phyloP scores from a whole-genome alignment of 92 coral and sea anemone species.

The Parazoanthus atlanticus region DNA sequence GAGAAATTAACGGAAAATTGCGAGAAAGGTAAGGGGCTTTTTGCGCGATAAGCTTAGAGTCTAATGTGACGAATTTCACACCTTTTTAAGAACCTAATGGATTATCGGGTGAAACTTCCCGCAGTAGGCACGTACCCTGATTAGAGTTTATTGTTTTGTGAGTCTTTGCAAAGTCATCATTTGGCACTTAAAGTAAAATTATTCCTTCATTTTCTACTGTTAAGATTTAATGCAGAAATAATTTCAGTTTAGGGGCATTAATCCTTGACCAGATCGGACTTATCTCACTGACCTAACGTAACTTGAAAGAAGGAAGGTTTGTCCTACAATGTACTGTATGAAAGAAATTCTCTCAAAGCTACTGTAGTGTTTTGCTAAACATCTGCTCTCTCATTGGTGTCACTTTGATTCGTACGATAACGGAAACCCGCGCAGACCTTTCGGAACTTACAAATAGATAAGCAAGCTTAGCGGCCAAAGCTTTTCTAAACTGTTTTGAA shows the following conservation, averaged over 20 bases:
- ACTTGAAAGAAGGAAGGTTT: not conserved
- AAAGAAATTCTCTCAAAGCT: not conserved
- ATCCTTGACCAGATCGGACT: slow-evolving; percentile 1
- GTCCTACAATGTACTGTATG: not conserved
- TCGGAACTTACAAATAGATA: slow-evolving; percentile 27
- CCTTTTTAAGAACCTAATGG: slow-evolving; percentile 31
- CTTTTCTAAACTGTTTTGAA: not conserved
- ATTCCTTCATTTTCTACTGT: slow-evolving; percentile 44
- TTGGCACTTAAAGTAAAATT: slow-evolving; percentile 45
- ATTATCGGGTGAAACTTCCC: slow-evolving; percentile 23
- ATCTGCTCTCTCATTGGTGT: not conserved
- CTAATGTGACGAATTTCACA: slow-evolving; percentile 41
- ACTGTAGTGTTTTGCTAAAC: not conserved
- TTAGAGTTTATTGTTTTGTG: slow-evolving; percentile 38
- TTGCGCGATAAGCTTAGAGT: slow-evolving; percentile 17
- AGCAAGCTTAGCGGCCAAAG: not conserved
- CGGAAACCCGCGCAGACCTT: slow-evolving; percentile 4
- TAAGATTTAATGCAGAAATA: slow-evolving; percentile 40
- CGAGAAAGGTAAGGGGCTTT: slow-evolving; percentile 34
- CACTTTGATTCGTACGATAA: not conserved
- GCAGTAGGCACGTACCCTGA: slow-evolving; percentile 22
- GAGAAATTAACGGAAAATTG: slow-evolving; percentile 45
- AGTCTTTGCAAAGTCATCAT: slow-evolving; percentile 49
- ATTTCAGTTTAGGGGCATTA: slow-evolving; percentile 1
- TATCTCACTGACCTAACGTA: not conserved